Percentiles rank a stretch among this genome's conserved stretches.
phyloP scores from a whole-genome alignment of 2,888 invertebrate species.

The Coenonympha arcania region DNA sequence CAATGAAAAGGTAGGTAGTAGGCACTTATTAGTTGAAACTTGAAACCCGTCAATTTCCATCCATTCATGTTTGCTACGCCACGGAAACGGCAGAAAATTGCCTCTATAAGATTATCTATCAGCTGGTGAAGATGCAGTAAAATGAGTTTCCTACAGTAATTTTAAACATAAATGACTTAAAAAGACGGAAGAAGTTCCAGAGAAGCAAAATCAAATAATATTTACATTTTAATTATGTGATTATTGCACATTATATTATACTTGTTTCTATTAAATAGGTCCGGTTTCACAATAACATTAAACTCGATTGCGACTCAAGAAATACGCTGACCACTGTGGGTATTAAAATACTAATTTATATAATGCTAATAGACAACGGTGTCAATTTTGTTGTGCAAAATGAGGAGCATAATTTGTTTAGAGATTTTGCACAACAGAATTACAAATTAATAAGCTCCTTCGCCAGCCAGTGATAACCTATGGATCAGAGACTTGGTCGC shows the following conservation, averaged over 20 bases:
- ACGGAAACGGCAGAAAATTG: not conserved
- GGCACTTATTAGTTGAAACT: no score
- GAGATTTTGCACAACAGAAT: no score
- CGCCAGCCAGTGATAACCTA: no score
- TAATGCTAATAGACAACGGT: slow-evolving; percentile 4
- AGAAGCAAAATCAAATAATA: not conserved
- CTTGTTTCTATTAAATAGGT: slow-evolving; percentile 15
- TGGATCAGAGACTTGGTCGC: no score
- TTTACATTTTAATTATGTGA: slow-evolving; percentile 6
- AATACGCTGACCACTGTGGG: slow-evolving; percentile 18
- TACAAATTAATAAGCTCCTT: no score
- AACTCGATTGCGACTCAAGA: slow-evolving; percentile 15
- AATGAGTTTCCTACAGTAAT: not conserved
- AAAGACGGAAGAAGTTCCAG: not conserved
- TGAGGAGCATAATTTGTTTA: no score
- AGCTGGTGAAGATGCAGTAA: not conserved
- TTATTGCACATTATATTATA: not conserved
- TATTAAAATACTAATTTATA: slow-evolving; percentile 16
- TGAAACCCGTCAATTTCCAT: not conserved
- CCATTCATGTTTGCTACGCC: not conserved
- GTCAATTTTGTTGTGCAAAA: no score
- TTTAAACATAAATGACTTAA: slow-evolving; percentile 3
- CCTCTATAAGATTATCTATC: not conserved
- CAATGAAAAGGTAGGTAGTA: no score
- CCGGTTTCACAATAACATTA: slow-evolving; percentile 17